A percentile compares a stretch with the other conserved stretches of the same genome.
Conservation (phyloP, 2,113 vertebrate species). For the Cololabis saira region DNA sequence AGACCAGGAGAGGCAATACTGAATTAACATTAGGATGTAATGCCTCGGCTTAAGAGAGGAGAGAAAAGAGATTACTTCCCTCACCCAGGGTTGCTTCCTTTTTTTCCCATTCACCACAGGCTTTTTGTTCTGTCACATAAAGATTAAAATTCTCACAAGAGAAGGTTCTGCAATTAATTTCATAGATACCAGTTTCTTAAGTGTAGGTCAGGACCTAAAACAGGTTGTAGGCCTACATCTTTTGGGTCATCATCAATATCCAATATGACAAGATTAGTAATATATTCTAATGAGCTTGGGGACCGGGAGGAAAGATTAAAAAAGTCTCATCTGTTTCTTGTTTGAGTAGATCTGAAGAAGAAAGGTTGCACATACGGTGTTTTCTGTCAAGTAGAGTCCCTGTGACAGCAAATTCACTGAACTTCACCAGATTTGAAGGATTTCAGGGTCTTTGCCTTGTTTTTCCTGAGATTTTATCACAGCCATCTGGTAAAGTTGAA, state of each 20-base stretch:
- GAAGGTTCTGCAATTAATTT: conserved; percentile 40
- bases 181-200: conserved; percentile 26
- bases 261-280: conserved; percentile 35
- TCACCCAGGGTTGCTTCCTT: conserved; percentile 23
- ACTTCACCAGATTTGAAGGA: not conserved
- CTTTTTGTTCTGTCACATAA: conserved; percentile 37
- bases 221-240: conserved; percentile 9
- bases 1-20: conserved; percentile 20
- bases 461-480: too few relatives aligned
- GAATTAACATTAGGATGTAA: conserved; percentile 33
- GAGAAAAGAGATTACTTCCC: conserved; percentile 20
- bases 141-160: conserved; percentile 38
- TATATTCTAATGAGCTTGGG: conserved; percentile 28
- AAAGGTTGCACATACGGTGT: conserved; percentile 6
- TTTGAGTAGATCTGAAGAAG: conserved; percentile 26
- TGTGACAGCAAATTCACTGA: conserved; percentile 27
- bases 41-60: conserved; percentile 18
- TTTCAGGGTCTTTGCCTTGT: too few relatives aligned
- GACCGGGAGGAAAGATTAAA: not conserved
- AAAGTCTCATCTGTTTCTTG: conserved; percentile 10
- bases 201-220: conserved; percentile 32
- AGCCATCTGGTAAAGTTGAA: too few relatives aligned
- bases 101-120: conserved; percentile 38
- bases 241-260: conserved; percentile 40
- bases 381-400: conserved; percentile 13